A percentile compares a stretch with the other conserved stretches of the same genome.
phyloP scores from a whole-genome alignment of 2,888 invertebrate species.

The Thecocarcelia acutangulata region DNA sequence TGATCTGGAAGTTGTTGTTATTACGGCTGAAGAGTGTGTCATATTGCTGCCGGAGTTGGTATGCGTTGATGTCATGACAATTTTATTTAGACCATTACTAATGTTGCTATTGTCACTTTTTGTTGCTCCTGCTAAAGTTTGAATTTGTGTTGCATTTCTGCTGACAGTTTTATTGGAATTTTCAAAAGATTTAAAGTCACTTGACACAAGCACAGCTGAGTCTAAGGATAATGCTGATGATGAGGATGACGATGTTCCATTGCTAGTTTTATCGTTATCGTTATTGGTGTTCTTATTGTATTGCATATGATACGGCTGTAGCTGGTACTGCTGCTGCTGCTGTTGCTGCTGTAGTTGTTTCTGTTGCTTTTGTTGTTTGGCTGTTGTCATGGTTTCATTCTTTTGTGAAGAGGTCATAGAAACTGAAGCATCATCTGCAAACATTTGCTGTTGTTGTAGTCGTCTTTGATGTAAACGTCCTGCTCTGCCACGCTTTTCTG shows the following conservation, averaged over 20 bases:
- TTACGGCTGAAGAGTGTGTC: constrained; percentile 38
- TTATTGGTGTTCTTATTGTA: constrained; percentile 37
- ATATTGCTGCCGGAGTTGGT: constrained; percentile 50
- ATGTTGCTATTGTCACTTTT: constrained; percentile 43
- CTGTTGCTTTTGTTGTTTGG: constrained; percentile 51
- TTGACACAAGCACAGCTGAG: constrained; percentile 52
- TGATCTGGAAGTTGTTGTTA: constrained; percentile 65
- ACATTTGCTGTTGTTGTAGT: constrained; percentile 70
- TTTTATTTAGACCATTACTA: constrained; percentile 48
- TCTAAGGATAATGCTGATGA: constrained; percentile 53
- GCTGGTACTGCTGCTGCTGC: constrained; percentile 47
- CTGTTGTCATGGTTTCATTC: constrained; percentile 63
- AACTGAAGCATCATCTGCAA: constrained; percentile 73
- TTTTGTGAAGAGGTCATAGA: constrained; percentile 68
- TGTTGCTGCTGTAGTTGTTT: constrained; percentile 50
- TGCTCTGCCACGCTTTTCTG: constrained; percentile 73
- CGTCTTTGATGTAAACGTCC: constrained; percentile 72
- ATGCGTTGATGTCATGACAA: constrained; percentile 54
- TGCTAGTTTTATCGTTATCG: constrained; percentile 61
- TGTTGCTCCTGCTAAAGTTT: constrained; percentile 51
- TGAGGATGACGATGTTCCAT: constrained; percentile 66
- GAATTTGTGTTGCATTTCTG: constrained; percentile 71
- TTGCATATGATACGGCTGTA: constrained; percentile 41
- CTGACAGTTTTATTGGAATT: constrained; percentile 75
- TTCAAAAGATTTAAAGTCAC: constrained; percentile 67